These are phyloP conservation scores for Schizotus pectinicornis DNA, from an alignment of 2,888 invertebrate genomes.

Conservation along the genomic window DNA sequence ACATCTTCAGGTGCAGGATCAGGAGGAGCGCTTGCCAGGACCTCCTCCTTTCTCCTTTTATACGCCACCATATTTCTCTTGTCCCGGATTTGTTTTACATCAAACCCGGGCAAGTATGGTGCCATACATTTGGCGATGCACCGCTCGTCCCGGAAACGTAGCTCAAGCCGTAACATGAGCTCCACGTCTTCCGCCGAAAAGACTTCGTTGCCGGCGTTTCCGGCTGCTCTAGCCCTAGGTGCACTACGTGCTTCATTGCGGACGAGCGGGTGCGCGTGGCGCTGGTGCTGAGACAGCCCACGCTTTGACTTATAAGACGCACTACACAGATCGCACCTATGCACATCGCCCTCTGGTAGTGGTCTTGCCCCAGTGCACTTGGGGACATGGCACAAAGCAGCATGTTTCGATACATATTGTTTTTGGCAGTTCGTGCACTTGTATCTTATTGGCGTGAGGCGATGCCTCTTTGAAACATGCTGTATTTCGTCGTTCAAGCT, in stretches of 20 bases:
- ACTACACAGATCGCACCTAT: slow-evolving; percentile 7
- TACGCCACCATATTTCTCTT: slow-evolving; percentile 13
- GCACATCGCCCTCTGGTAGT: neutral
- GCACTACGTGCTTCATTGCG: slow-evolving; percentile 21
- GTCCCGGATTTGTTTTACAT: slow-evolving; percentile 25
- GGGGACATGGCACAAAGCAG: slow-evolving; percentile 19
- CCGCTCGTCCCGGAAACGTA: neutral
- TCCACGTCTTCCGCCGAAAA: slow-evolving; percentile 2
- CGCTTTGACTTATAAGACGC: neutral
- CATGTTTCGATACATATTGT: slow-evolving; percentile 2
- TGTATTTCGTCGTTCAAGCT: too few relatives aligned
- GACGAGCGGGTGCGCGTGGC: slow-evolving; percentile 10
- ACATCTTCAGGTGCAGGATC: too few relatives aligned
- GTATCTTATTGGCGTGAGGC: neutral
- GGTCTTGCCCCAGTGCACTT: slow-evolving; percentile 15
- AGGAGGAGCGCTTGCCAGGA: neutral
- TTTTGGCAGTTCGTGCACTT: slow-evolving; percentile 3
- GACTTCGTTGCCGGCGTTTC: neutral
- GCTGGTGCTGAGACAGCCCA: slow-evolving; percentile 14
- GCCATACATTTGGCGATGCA: slow-evolving; percentile 9
- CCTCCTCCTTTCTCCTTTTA: slow-evolving; percentile 8
- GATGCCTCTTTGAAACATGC: too few relatives aligned
- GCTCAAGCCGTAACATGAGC: too few relatives aligned
- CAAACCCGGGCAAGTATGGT: slow-evolving; percentile 1
- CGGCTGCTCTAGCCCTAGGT: slow-evolving; percentile 9